phyloP scores from a whole-genome alignment of 2,888 invertebrate species.

The Metacarcinus magister region DNA sequence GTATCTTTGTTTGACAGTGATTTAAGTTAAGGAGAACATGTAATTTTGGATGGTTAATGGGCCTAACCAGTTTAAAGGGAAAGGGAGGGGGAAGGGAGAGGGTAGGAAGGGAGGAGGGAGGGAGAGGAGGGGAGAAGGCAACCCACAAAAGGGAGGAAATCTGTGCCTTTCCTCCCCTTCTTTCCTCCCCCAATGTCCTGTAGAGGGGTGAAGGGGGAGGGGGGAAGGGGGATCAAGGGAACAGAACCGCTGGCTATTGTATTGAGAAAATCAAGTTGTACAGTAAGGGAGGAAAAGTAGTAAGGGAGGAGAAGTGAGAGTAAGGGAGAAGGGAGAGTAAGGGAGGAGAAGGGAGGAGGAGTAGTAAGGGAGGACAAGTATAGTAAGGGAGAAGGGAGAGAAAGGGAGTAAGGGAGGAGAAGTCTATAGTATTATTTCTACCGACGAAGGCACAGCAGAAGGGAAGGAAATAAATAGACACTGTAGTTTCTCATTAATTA shows the following conservation, averaged over 20 bases:
- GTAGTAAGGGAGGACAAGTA: too few relatives aligned
- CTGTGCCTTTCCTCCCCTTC: neutral
- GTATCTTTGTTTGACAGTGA: constrained; percentile 66
- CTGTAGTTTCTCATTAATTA: too few relatives aligned
- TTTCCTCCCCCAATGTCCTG: neutral
- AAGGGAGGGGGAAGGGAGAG: neutral
- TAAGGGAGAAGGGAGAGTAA: too few relatives aligned
- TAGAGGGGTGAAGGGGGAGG: neutral
- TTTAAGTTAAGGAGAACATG: constrained; percentile 72
- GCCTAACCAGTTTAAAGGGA: constrained; percentile 66
- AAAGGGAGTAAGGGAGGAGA: neutral
- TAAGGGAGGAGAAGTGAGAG: too few relatives aligned
- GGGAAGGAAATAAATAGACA: neutral
- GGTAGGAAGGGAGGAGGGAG: neutral
- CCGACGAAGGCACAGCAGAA: neutral
- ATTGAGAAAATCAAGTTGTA: constrained; percentile 27
- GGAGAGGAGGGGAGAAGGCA: constrained; percentile 36
- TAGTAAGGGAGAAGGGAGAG: too few relatives aligned
- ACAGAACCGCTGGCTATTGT: neutral
- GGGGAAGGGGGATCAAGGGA: constrained; percentile 32
- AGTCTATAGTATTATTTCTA: neutral
- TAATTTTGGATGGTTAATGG: constrained; percentile 66
- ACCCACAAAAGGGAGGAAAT: constrained; percentile 48
- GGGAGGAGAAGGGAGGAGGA: too few relatives aligned
- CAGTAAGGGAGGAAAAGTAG: too few relatives aligned